Base-by-base conservation (phyloP, 2,797 vertebrate species). In the Enteromius unitaeniatus region DNA sequence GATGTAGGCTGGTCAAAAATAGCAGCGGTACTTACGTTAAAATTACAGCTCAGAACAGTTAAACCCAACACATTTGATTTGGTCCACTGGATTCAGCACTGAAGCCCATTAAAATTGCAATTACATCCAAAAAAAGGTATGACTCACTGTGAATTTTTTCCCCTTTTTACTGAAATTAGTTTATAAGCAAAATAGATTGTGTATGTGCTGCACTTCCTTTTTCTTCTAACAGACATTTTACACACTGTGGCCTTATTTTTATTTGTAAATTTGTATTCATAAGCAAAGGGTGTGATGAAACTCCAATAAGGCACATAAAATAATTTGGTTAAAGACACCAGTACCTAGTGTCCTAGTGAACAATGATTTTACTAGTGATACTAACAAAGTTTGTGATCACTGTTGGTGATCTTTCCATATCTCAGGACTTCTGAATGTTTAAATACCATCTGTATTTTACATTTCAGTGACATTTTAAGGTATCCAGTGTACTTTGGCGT, bases 111-210 rank as follows among this genome's bases (percentile, higher is more conserved):
- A 89, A 90, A 89, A 89, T 79, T 89, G 85, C 86, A 89, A 88
- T 90, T 89, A 86, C 81, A 81, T 86, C 60, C 49, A 78, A 86
- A 91, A 40, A 88, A 91, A 90, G 81, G 88, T 91, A 89, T 55
- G 69, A 47, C 13, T 62, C 34, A 65, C 79, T 23, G 83, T 88
- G 83, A 85, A 85, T 76, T 85, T 86, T 84, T 72, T 76, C 83
- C 80, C 67, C 60, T 81, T 69, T 85, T 72, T 68, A 75, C 47
- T 31, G 26, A 85, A 83, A 85, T 62, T 42, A 34, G 1, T 58
- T 5, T 6, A 8, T 0, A 21, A 28, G 28, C 58, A 78, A 37
- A 17, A 31, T 45, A 31, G 14, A 34, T 19, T 76, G 49, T 70
- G 62, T 11, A 31, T 55, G 69, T 65, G 11, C 64, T 37, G 21